These are phyloP conservation scores for Cryptus armator DNA, from an alignment of 2,888 invertebrate genomes.

Conservation along the genomic window DNA sequence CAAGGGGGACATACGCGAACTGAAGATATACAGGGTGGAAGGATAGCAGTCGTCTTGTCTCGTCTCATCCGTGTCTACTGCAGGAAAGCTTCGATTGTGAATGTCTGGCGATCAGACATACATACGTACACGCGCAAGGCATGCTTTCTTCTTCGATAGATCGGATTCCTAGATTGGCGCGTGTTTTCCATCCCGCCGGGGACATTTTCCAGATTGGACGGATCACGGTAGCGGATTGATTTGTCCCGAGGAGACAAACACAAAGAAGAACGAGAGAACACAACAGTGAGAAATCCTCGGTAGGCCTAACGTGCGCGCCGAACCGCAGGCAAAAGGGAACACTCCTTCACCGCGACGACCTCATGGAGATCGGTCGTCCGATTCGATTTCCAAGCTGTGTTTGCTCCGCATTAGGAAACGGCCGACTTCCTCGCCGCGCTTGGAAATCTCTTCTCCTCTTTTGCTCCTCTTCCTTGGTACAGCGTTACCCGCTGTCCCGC, in stretches of 20 bases:
- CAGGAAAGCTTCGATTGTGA: conserved; percentile 53
- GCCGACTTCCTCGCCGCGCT: conserved; percentile 72
- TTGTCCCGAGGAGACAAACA: conserved; percentile 69
- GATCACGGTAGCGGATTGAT: conserved; percentile 74
- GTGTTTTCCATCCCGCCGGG: conserved; percentile 70
- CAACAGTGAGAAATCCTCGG: conserved; percentile 49
- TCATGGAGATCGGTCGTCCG: conserved; percentile 74
- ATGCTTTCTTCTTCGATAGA: conserved; percentile 54
- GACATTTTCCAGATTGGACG: conserved; percentile 75
- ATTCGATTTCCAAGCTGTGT: conserved; percentile 76
- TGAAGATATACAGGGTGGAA: conserved; percentile 36
- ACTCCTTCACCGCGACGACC: conserved; percentile 46
- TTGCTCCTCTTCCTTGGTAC: conserved; percentile 22
- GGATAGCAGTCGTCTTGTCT: conserved; percentile 47
- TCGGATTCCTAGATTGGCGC: conserved; percentile 69
- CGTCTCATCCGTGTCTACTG: conserved; percentile 41
- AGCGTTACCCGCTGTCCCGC: conserved; percentile 37
- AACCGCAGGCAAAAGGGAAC: conserved; percentile 38
- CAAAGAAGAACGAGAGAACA: conserved; percentile 49
- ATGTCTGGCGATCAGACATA: conserved; percentile 20
- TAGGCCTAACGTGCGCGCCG: conserved; percentile 64
- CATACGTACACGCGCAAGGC: conserved; percentile 34
- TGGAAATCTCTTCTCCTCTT: conserved; percentile 39
- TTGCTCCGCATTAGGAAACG: conserved; percentile 77
- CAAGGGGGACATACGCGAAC: background rate